Evolutionary conservation across 2,113 vertebrate genomes (phyloP).

Genomic region (Poecile atricapillus): DNA sequence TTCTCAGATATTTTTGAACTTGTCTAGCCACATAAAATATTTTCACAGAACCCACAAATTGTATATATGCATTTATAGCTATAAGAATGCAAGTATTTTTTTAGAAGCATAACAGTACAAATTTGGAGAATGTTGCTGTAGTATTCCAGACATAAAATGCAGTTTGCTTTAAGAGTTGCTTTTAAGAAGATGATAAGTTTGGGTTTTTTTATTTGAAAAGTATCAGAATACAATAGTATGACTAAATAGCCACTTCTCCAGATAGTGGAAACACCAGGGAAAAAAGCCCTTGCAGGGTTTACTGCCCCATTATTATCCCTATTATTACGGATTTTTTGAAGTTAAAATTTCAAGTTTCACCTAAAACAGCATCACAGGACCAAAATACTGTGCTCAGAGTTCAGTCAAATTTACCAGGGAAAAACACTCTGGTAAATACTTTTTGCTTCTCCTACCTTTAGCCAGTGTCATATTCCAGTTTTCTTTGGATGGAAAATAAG

Average conservation of each 20-base stretch:
- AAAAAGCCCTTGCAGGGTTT: background rate
- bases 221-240: background rate
- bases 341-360: background rate
- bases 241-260: background rate
- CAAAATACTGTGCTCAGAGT: background rate
- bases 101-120: background rate
- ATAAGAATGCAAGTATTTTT: background rate
- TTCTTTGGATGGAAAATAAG: background rate
- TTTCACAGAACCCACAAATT: background rate
- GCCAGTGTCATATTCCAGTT: background rate
- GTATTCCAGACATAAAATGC: background rate
- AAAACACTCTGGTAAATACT: background rate
- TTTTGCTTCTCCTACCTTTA: background rate
- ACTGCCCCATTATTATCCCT: too few relatives aligned
- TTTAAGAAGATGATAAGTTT: background rate
- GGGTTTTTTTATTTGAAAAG: background rate
- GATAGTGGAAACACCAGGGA: background rate
- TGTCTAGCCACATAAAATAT: background rate
- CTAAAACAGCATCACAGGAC: background rate
- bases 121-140: background rate
- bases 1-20: background rate
- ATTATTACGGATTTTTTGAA: background rate
- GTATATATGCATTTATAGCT: background rate
- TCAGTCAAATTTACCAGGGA: background rate
- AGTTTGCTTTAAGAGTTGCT: background rate